Conservation (phyloP, 2,113 vertebrate genomes). For the Tragelaphus scriptus region DNA sequence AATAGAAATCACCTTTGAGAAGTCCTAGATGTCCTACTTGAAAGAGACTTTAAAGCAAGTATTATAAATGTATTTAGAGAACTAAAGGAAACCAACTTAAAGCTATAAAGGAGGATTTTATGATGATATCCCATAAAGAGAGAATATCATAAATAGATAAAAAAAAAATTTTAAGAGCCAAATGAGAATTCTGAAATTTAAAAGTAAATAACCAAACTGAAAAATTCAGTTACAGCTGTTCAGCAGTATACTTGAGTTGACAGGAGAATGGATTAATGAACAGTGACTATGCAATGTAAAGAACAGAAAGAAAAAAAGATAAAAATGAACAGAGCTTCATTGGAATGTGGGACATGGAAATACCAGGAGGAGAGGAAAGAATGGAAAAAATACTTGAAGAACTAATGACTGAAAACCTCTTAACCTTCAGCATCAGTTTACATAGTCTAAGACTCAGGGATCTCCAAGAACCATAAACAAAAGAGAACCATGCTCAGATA, state of each 20-base stretch:
- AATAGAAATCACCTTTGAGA: neutral
- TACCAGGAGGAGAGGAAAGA: neutral
- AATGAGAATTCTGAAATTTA: neutral
- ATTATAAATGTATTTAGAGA: neutral
- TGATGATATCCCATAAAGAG: neutral
- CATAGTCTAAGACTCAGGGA: neutral
- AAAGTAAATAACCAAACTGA: neutral
- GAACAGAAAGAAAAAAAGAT: neutral
- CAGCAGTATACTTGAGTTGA: neutral
- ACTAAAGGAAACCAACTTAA: neutral
- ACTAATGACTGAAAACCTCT: neutral
- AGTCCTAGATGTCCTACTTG: neutral
- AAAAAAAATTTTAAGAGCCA: neutral
- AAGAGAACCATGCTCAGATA: neutral
- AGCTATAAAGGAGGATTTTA: neutral
- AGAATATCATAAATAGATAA: neutral
- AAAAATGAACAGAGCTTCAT: neutral
- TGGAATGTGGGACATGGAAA: neutral
- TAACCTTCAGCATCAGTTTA: neutral
- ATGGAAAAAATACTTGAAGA: neutral
- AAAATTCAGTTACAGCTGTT: neutral
- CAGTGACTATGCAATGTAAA: neutral
- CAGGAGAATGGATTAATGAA: neutral
- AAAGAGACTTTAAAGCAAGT: neutral
- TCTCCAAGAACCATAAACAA: neutral